These are phyloP conservation scores for Andrena marginata DNA, from an alignment of 2,888 invertebrate species.

Conservation along the genomic window DNA sequence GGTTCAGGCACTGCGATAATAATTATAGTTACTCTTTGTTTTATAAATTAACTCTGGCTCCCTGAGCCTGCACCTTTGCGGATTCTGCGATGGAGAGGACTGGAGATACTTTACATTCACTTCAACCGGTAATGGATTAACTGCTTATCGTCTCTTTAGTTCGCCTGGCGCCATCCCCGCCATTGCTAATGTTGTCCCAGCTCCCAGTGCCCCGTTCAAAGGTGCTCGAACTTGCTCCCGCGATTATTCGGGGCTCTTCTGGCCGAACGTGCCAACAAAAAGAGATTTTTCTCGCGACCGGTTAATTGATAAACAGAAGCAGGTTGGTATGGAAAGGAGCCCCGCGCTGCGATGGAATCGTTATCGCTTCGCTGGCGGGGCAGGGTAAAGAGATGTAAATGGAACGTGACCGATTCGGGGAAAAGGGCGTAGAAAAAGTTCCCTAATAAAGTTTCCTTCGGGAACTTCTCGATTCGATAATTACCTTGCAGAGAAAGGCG, in stretches of 20 bases:
- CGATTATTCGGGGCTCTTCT: conserved; percentile 1
- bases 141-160: conserved; percentile 74
- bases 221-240: not conserved
- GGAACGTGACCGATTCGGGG: not conserved
- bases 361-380: not conserved
- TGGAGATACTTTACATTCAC: conserved; percentile 70
- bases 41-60: conserved; percentile 75
- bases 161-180: conserved; percentile 26
- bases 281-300: not conserved
- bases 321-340: not conserved
- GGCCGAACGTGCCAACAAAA: not conserved
- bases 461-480: conserved; percentile 4
- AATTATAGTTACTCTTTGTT: conserved; percentile 78
- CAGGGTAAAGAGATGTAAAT: not conserved
- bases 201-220: conserved; percentile 7
- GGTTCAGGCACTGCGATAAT: conserved; percentile 62
- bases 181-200: conserved; percentile 16
- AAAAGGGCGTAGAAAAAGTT: conserved; percentile 11
- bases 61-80: conserved; percentile 45
- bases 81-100: conserved; percentile 44
- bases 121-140: conserved; percentile 80
- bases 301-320: not conserved
- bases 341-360: conserved; percentile 3
- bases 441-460: not conserved
- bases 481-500: not conserved